Conservation (phyloP, 2,113 vertebrate species). For the Penelope pileata region DNA sequence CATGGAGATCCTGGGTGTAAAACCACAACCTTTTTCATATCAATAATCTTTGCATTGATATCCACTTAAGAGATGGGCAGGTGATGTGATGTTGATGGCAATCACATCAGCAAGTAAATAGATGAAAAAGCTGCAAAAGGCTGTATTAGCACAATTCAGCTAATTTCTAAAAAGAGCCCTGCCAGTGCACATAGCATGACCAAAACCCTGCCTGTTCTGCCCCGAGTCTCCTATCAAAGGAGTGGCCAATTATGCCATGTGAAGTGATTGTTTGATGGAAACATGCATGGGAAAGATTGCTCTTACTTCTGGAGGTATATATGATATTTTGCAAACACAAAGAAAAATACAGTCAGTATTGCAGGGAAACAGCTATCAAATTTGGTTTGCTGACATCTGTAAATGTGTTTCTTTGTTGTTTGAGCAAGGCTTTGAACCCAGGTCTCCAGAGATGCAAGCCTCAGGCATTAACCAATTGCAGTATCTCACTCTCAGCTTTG, state of each 20-base stretch:
- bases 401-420: background rate
- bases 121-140: background rate
- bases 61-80: background rate
- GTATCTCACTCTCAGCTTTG: background rate
- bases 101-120: background rate
- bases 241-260: background rate
- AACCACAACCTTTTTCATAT: background rate
- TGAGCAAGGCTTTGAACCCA: constrained; percentile 1
- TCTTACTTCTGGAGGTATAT: background rate
- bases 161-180: background rate
- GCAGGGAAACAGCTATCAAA: background rate
- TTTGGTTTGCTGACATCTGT: constrained; percentile 6
- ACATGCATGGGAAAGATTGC: rapidly evolving
- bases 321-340: background rate
- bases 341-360: background rate
- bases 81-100: background rate
- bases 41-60: background rate
- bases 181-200: background rate
- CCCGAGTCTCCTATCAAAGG: background rate
- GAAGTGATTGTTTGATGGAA: background rate
- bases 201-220: background rate
- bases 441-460: background rate
- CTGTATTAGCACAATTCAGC: background rate
- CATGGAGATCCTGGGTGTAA: background rate
- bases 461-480: constrained; percentile 2